Base-by-base conservation (phyloP, 2,113 vertebrate genomes). In the Pontoporia blainvillei region DNA sequence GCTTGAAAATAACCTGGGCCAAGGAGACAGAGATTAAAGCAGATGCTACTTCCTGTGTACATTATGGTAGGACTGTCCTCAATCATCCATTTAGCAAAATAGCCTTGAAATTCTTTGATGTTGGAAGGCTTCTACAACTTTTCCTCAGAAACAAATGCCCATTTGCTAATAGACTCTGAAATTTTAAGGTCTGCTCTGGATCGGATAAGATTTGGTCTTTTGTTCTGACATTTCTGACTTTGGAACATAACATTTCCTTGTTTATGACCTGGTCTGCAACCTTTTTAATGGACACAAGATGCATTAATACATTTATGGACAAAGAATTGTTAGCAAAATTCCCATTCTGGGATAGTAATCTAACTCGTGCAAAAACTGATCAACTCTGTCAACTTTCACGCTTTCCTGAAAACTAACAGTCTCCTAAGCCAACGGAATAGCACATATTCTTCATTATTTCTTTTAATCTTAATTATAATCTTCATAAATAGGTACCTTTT, bases 401-500 rank as follows among this genome's bases (percentile, higher is more conserved):
- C 9, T 73, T 36, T 81, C 15, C 27, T 85, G 17, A 95, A 95
- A 39, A 8, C 31, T 57, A 89, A 52, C 23, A 64, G 20, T 67
- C 13, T 69, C 27, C 8, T 92, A 73, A 86, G 46, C 27, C 7
- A 78, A 25, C 29, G 54, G 27, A 91, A 72, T 39, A 86, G 15
- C 21, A 88, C 64, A 76, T 31, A 66, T 13, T 81, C 25, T 85
- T 1, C 15, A 57, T 31, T 75, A 75, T 91, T 88, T 78, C 15
- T 52, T 46, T 92, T 79, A 90, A 72, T 41, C 10, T 91, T 76
- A 95, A 75, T 8, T 52, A 59, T n/a, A 71, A 69, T 29, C 11
- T 88, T 81, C 76, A 78, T 46, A 85, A 31, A 41, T 84, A 79
- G 10, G 18, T 12, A 54, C 18, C 18, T 84, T 49, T 72, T n/a